Base-by-base conservation (phyloP, 2,113 vertebrate species). In the Urocynchramus pylzowi region DNA sequence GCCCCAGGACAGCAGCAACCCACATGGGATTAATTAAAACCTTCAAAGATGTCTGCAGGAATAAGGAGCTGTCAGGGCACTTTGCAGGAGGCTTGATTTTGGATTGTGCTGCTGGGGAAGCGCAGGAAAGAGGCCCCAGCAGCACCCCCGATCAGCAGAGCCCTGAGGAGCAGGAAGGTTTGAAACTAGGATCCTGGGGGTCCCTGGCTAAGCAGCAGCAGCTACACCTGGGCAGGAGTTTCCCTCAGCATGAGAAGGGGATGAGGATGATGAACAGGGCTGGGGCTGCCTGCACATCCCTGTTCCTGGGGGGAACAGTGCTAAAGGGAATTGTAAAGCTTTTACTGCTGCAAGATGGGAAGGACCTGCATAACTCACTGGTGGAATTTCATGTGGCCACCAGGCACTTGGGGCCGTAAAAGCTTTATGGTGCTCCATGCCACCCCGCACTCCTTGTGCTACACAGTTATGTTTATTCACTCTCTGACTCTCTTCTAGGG, bases 121-220 rank as follows among this genome's bases (percentile, higher is more conserved):
- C 0, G 1, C 41, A 15, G 39, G 64, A 74, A 28, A 64, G 80
- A 27, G 17, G 26, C 47, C 8, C 7, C 67, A 44, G 74, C 52
- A 57, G 83, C 84, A 61, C 0, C 7, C 14, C 2, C 0, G 5
- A 21, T 19, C 22, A 21, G 22, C 64, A 50, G 24, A 79, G 19
- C 73, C 57, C 20, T 2, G 4, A 0, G 0, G 56, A 74, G 69
- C 2, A 0, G 21, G 31, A 31, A 22, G 21, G 47, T 33, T 41
- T 44, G 44, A 9, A 73, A 59, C 24, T 18, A 67, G 45, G 45
- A 45, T 24, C 24, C 30, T 10, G 52, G 10, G 37, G 15, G 16
- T 13, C 44, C 52, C 57, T 7, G 79, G 50, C 21, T 7, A 2
- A 35, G 56, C 41, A 56, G 87, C 54, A 83, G 41, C 80, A 54